Base-by-base conservation (phyloP, 2,797 vertebrate species). In the Loriculus beryllinus region DNA sequence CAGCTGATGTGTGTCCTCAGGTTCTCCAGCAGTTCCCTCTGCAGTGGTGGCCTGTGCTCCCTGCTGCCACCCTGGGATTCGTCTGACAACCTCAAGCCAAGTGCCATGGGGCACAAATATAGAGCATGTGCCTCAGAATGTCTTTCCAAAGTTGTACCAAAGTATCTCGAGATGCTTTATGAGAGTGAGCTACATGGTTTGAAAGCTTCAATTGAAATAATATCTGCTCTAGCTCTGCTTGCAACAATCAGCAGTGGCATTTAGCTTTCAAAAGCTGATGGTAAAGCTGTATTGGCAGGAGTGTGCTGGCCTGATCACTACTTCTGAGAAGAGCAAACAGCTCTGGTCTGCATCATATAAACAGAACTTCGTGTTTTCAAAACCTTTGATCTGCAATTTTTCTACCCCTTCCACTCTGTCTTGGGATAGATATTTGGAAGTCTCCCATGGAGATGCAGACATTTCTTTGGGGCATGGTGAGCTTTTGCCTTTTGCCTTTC, bases 401-500 rank as follows among this genome's bases (percentile, higher is more conserved):
- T 74, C 52, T 89, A 63, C 48, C 62, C 62, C 56, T 81, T 49
- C 57, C n/a, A 26, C 56, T 81, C 88, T 67, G 7, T 70, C 74
- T 68, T 86, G 82, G 42, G 29, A 80, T 86, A 80, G 62, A 29
- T 71, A 59, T 56, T 92, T 92, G 85, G 83, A 93, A 92, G 20
- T 56, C 75, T 91, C 96, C 74, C 17, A 14, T 60, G 70, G 72
- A 89, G 82, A 90, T 49, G 40, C 43, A 91, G 85, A 86, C 33
- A 23, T 91, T 90, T 95, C 91, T 92, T 79, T 92, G 87, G 91
- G 87, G 79, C 87, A 90, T 1, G 16, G 89, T 56, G 69, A 93
- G 93, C 86, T 92, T 95, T 86, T 89, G 87, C 69, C 91, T 96
- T 92, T 74, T 84, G 26, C 47, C 37, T 96, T 93, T 80, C 90